These are phyloP conservation scores for Nemotelus nigrinus DNA, from an alignment of 2,888 invertebrate genomes.

Conservation along the genomic window DNA sequence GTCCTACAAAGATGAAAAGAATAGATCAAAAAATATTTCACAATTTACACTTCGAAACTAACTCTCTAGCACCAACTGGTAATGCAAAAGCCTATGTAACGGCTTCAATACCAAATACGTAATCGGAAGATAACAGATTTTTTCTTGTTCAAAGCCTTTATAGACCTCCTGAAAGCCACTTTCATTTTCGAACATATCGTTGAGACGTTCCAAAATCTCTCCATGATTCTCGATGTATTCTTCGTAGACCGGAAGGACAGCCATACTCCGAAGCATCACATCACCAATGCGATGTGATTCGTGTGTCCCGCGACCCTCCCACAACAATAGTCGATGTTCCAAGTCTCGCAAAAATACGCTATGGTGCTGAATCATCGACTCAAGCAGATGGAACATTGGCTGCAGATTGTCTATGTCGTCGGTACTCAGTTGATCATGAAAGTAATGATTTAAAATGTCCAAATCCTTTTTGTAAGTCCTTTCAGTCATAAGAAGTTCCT, in stretches of 20 bases:
- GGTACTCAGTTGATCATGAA: constrained; percentile 75
- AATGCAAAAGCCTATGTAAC: constrained; percentile 85
- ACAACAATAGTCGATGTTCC: constrained; percentile 77
- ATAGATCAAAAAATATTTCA: constrained; percentile 78
- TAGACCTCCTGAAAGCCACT: constrained; percentile 75
- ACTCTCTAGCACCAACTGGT: constrained; percentile 81
- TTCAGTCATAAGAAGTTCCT: constrained; percentile 95
- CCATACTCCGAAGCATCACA: constrained; percentile 76
- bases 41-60: constrained; percentile 68
- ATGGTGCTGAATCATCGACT: constrained; percentile 85
- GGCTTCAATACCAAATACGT: constrained; percentile 84
- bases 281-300: constrained; percentile 77
- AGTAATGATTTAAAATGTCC: constrained; percentile 87
- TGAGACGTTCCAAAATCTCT: constrained; percentile 80
- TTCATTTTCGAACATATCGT: constrained; percentile 78
- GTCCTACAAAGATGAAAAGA: constrained; percentile 54
- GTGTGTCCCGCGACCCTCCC: constrained; percentile 72
- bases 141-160: constrained; percentile 82
- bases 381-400: constrained; percentile 73
- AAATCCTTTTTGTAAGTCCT: constrained; percentile 94
- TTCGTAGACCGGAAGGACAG: constrained; percentile 73
- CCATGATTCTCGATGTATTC: constrained; percentile 79
- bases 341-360: constrained; percentile 81
- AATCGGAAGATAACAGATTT: constrained; percentile 87
- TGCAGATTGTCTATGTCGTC: constrained; percentile 68